A percentile compares a stretch with the other conserved stretches of the same genome.
Evolutionary conservation across 2,113 vertebrate species (phyloP).

Genomic region (Halichoerus grypus): DNA sequence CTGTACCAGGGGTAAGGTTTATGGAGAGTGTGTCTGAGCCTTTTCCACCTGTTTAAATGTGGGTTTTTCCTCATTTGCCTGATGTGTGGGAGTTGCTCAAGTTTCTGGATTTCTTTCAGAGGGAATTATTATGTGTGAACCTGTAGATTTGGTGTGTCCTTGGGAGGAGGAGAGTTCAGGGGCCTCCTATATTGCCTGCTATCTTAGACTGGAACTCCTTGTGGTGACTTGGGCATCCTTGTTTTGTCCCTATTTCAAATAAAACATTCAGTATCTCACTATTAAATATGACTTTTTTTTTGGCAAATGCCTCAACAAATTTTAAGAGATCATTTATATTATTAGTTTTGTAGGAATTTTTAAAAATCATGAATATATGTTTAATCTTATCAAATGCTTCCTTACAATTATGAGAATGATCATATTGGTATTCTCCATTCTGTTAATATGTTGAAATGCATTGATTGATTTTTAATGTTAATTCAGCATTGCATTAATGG

Average conservation of each 20-base stretch:
- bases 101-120: background rate
- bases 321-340: background rate
- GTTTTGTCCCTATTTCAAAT: background rate
- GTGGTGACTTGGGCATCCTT: background rate
- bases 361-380: background rate
- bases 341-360: background rate
- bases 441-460: background rate
- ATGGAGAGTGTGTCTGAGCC: background rate
- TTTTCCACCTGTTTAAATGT: background rate
- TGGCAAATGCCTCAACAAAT: background rate
- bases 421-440: background rate
- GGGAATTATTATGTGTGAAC: background rate
- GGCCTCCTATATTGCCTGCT: background rate
- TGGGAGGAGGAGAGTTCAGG: background rate
- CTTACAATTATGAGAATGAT: background rate
- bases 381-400: background rate
- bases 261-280: background rate
- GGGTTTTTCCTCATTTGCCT: background rate
- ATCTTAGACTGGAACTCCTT: background rate
- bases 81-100: background rate
- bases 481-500: background rate
- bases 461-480: background rate
- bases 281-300: background rate
- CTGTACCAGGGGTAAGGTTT: background rate
- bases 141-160: background rate